phyloP scores from a whole-genome alignment of 1,140 invertebrate genomes.

The Phenacoccus solenopsis region DNA sequence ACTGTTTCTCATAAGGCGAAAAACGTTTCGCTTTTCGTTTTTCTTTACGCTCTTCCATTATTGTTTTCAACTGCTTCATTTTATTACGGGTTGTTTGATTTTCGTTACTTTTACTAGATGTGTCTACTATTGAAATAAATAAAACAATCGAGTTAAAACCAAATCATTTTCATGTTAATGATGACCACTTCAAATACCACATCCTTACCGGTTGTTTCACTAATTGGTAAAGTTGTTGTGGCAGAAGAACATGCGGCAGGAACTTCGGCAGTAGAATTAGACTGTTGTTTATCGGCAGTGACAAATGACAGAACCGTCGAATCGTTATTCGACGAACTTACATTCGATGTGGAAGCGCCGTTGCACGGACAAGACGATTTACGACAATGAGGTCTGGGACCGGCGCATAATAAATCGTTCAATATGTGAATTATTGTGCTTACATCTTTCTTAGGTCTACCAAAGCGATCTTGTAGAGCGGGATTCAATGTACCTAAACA shows the following conservation, averaged over 20 bases:
- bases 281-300: not conserved
- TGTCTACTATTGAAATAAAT: not conserved
- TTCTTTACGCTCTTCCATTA: constrained; percentile 76
- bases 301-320: not conserved
- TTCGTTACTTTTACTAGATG: constrained; percentile 35
- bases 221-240: constrained; percentile 13
- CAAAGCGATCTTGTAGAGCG: constrained; percentile 79
- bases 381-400: constrained; percentile 44
- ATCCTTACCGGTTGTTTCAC: not conserved
- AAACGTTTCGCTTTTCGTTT: constrained; percentile 63
- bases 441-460: constrained; percentile 79
- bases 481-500: constrained; percentile 78
- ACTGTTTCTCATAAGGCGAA: constrained; percentile 29
- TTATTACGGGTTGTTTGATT: constrained; percentile 72
- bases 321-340: not conserved
- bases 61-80: constrained; percentile 65
- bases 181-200: not conserved
- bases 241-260: constrained; percentile 18
- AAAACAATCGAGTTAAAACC: not conserved
- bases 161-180: not conserved
- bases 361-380: constrained; percentile 31
- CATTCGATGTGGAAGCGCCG: constrained; percentile 15
- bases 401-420: constrained; percentile 78
- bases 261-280: not conserved
- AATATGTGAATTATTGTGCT: constrained; percentile 90